Percentiles rank a stretch among this genome's conserved stretches.
Conservation (phyloP, 1,140 invertebrate species). For the Zaprionus inermis region DNA sequence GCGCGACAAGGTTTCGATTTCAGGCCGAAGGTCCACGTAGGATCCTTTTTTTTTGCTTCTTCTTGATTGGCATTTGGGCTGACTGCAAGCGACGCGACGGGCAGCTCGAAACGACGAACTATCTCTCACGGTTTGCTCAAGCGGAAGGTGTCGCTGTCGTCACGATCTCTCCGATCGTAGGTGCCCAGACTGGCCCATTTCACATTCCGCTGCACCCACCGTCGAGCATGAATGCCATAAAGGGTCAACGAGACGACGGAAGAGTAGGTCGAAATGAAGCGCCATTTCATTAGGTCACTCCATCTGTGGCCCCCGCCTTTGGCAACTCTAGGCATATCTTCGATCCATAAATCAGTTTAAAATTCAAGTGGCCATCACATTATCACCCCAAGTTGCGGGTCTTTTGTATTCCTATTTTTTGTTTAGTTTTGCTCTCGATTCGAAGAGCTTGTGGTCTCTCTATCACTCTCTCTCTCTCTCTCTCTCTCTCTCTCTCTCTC, state of each 20-base stretch:
- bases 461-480: background rate
- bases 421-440: constrained; percentile 15
- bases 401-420: constrained; percentile 13
- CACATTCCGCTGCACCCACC: constrained; percentile 16
- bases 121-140: too few relatives aligned
- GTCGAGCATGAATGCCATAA: background rate
- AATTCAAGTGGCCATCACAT: constrained; percentile 70
- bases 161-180: constrained; percentile 29
- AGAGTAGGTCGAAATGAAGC: constrained; percentile 46
- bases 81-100: constrained; percentile 58
- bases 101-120: too few relatives aligned
- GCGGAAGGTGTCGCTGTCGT: constrained; percentile 46
- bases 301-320: background rate
- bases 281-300: constrained; percentile 67
- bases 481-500: background rate
- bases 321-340: constrained; percentile 3
- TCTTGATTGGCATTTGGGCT: constrained; percentile 74
- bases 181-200: constrained; percentile 15
- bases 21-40: constrained; percentile 37
- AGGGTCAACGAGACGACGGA: background rate
- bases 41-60: constrained; percentile 24
- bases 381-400: constrained; percentile 67
- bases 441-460: background rate
- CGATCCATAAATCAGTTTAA: constrained; percentile 65
- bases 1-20: constrained; percentile 68